Evolutionary conservation across 2,113 vertebrate species (phyloP), one percentile per base, ranked within the genome.

Genomic region (Campylomormyrus tamandua): DNA sequence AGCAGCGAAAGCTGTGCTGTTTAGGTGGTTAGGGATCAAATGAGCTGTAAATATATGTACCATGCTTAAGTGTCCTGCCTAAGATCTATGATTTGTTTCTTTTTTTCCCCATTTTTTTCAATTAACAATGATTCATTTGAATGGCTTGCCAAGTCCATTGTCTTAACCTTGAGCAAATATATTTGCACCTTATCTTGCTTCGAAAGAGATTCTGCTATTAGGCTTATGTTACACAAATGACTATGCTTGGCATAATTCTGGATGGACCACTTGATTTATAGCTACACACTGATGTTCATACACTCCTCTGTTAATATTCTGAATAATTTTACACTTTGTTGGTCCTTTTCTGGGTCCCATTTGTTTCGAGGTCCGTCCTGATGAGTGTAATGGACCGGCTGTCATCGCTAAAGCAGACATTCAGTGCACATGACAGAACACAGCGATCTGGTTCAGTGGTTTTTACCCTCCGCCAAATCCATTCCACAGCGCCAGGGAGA

Each of bases 251-350:
- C n/a, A 50, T 50, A 49, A 50, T 86, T 24, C 19, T 48, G 83
- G n/a, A 50, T 27, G 83, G 45, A 50, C 11, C 24, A 49, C 83
- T 86, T 86, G 74, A 15, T 80, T 80, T 80, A 80, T 80, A 27
- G 35, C 35, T 80, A 42, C 6, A 5, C 74, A 39, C 15, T 15
- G 31, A 35, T 80, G 5, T 42, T 17, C 83, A 49, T 31, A 49
- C 45, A 48, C 83, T 50, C 48, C 46, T 24, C 48, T 15, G 48
- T 27, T 50, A 46, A 86, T 49, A 46, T 48, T 50, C n/a, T 11
- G 83, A 86, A 86, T 86, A 86, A 86, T 86, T 86, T 86, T 86
- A 86, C 48, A 86, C 46, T 50, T 48, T 86, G 83, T 48, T 50
- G 83, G 83, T 50, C 35, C 83, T 49, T 86, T 50, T 50, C 45